Conservation (phyloP, 1,140 invertebrate genomes). For the Trichoplusia ni region DNA sequence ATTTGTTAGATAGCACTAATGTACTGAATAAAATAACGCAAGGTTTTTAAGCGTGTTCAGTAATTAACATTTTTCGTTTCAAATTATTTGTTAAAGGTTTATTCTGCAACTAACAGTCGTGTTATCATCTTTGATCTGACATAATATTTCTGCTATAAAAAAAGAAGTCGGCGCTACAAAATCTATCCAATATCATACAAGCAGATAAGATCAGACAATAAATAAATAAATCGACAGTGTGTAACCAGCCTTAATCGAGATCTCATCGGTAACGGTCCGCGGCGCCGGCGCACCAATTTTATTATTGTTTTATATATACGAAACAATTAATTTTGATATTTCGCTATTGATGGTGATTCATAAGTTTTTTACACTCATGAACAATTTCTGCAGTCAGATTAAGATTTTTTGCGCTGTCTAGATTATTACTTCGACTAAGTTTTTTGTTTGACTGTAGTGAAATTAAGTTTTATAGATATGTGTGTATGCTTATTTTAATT, state of each 20-base stretch:
- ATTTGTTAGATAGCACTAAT: too few species aligned
- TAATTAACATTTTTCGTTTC: too few species aligned
- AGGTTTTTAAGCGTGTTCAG: too few species aligned
- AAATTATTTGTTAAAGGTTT: too few species aligned
- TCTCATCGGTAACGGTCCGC: slow-evolving; percentile 40
- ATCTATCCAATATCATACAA: too few species aligned
- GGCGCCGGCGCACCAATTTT: slow-evolving; percentile 42
- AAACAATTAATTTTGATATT: slow-evolving; percentile 51
- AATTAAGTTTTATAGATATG: background rate
- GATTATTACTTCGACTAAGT: background rate
- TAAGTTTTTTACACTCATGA: slow-evolving; percentile 1
- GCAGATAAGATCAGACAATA: too few species aligned
- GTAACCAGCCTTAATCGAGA: slow-evolving; percentile 11
- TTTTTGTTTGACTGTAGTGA: slow-evolving; percentile 2
- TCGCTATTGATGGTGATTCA: slow-evolving; percentile 31
- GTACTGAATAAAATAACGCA: too few species aligned
- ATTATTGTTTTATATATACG: slow-evolving; percentile 49
- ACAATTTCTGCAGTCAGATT: slow-evolving; percentile 8
- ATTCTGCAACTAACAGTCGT: too few species aligned
- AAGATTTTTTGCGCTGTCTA: slow-evolving; percentile 7
- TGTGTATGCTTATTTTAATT: too few species aligned
- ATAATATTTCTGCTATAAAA: too few species aligned
- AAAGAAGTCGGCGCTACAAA: too few species aligned
- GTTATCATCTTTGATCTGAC: too few species aligned
- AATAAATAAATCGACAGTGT: slow-evolving; percentile 7